A percentile compares a stretch with the other conserved stretches of the same genome.
phyloP scores from a whole-genome alignment of 2,113 vertebrate genomes.

The Myrmophylax atrothorax region DNA sequence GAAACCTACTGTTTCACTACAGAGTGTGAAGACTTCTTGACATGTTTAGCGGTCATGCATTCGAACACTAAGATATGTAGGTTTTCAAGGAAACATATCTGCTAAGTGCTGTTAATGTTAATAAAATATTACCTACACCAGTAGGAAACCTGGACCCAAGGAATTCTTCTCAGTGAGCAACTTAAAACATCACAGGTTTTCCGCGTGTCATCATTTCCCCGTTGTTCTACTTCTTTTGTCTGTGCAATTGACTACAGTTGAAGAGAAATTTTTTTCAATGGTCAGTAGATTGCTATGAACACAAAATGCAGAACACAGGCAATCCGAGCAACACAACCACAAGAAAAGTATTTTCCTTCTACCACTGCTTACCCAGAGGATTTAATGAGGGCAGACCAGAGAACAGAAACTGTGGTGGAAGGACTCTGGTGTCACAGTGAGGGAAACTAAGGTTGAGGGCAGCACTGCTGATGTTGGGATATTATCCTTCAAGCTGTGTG shows the following conservation, averaged over 20 bases:
- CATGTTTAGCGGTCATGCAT: neutral
- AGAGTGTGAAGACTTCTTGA: neutral
- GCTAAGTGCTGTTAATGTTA: neutral
- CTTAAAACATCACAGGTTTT: neutral
- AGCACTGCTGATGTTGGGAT: neutral
- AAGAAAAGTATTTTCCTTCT: neutral
- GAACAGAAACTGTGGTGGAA: neutral
- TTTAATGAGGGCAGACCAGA: neutral
- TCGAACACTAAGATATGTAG: neutral
- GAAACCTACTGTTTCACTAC: neutral
- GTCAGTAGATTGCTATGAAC: neutral
- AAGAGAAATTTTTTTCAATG: neutral
- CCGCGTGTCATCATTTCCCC: neutral
- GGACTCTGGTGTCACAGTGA: neutral
- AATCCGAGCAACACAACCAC: neutral
- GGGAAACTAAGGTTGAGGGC: neutral
- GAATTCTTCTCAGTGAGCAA: neutral
- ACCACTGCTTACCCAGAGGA: neutral
- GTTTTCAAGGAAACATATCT: neutral
- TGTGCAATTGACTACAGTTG: neutral
- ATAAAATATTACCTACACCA: neutral
- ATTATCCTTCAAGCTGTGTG: neutral
- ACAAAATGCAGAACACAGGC: neutral
- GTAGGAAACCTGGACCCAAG: neutral
- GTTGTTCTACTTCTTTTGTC: neutral